Conservation (phyloP, 2,113 vertebrate genomes). For the Nestor notabilis region DNA sequence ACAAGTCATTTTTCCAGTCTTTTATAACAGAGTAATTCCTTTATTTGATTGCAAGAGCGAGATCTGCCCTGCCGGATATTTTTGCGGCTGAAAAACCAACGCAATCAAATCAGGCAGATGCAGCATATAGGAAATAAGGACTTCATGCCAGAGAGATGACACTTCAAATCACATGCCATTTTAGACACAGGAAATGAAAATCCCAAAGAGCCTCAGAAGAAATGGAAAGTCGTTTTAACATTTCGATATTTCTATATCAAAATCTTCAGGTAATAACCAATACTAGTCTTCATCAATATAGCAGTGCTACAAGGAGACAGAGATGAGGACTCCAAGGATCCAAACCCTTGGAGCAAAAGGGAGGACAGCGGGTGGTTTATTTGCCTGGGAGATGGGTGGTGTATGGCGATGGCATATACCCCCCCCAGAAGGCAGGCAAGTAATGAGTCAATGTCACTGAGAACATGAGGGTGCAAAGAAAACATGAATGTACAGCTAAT, state of each 20-base stretch:
- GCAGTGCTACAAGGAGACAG: background rate
- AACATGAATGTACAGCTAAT: rapidly evolving
- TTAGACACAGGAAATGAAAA: slow-evolving; percentile 14
- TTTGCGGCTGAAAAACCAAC: background rate
- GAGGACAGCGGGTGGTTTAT: background rate
- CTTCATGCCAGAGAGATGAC: background rate
- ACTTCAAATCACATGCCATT: background rate
- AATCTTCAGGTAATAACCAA: background rate
- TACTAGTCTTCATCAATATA: background rate
- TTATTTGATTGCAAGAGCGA: slow-evolving; percentile 14
- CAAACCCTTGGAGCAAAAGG: background rate
- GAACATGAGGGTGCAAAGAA: background rate
- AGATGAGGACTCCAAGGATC: background rate
- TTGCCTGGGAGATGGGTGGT: background rate
- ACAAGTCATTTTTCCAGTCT: background rate
- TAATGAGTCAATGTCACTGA: background rate
- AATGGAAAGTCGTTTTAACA: background rate
- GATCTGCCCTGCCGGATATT: background rate
- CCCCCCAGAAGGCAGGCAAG: background rate
- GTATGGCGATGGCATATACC: rapidly evolving
- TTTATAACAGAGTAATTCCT: background rate
- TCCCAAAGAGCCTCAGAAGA: background rate
- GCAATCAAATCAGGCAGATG: background rate
- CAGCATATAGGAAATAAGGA: slow-evolving; percentile 9
- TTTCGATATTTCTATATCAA: background rate